Conservation (phyloP, 2,797 vertebrate genomes). For the Rhinogobio ventralis region DNA sequence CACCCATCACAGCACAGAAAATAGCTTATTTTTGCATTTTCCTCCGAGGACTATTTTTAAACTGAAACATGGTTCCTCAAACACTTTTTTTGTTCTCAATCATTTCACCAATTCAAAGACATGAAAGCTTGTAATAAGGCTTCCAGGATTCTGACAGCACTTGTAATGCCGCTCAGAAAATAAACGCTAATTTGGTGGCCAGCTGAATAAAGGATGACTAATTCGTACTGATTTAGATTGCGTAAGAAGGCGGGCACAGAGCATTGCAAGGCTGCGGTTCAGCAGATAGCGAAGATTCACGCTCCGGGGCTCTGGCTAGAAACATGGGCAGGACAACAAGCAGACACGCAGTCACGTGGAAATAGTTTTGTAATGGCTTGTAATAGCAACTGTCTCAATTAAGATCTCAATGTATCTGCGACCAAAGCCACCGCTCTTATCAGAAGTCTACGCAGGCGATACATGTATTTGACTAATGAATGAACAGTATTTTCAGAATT, state of each 20-base stretch:
- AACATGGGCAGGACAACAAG: background rate
- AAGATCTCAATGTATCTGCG: conserved; percentile 10
- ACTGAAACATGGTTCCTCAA: conserved; percentile 4
- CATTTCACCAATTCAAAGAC: conserved; percentile 33
- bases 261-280: background rate
- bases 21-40: background rate
- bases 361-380: conserved; percentile 3
- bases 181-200: conserved; percentile 28
- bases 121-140: conserved; percentile 33
- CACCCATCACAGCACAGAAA: background rate
- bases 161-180: conserved; percentile 21
- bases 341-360: background rate
- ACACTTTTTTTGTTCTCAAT: conserved; percentile 28
- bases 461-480: conserved; percentile 33
- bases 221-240: conserved; percentile 41
- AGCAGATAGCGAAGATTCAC: conserved; percentile 14
- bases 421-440: conserved; percentile 13
- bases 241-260: conserved; percentile 11
- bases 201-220: conserved; percentile 41
- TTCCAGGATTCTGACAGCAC: conserved; percentile 21
- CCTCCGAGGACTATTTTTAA: conserved; percentile 20
- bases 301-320: background rate
- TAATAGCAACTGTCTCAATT: conserved; percentile 26
- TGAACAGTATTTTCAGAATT: conserved; percentile 14
- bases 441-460: background rate